Conservation (phyloP, 2,797 vertebrate species). For the Aythya fuligula region DNA sequence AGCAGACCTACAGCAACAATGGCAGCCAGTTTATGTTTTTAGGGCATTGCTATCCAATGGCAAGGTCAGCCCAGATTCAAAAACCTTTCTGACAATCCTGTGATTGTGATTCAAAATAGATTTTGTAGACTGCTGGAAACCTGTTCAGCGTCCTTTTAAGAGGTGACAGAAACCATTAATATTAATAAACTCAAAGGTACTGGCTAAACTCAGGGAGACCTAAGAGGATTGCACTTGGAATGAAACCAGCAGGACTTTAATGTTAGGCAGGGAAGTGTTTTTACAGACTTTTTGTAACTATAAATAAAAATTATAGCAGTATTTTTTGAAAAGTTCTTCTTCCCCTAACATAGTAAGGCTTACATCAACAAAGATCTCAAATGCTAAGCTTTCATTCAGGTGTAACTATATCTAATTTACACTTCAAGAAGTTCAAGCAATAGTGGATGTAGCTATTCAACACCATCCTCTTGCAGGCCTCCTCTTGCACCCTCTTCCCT, state of each 20-base stretch:
- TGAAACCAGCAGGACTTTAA: background rate
- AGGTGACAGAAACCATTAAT: background rate
- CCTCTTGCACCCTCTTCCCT: background rate
- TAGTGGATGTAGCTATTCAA: background rate
- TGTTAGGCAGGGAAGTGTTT: background rate
- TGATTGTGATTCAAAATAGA: background rate
- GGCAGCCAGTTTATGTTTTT: background rate
- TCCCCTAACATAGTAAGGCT: background rate
- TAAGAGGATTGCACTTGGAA: background rate
- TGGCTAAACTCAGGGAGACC: background rate
- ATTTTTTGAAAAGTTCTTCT: background rate
- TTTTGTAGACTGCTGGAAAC: background rate
- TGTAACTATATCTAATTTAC: background rate
- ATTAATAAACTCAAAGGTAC: background rate
- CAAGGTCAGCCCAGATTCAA: background rate
- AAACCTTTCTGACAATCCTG: background rate
- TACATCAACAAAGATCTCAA: background rate
- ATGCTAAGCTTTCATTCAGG: background rate
- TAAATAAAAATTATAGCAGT: background rate
- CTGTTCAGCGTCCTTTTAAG: background rate
- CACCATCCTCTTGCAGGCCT: background rate
- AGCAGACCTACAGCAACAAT: background rate
- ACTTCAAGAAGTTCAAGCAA: background rate
- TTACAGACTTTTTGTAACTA: background rate
- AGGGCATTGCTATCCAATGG: background rate